Evolutionary conservation across 2,888 invertebrate genomes (phyloP), one percentile per base, ranked within the genome.

Genomic region (Neria commutata): DNA sequence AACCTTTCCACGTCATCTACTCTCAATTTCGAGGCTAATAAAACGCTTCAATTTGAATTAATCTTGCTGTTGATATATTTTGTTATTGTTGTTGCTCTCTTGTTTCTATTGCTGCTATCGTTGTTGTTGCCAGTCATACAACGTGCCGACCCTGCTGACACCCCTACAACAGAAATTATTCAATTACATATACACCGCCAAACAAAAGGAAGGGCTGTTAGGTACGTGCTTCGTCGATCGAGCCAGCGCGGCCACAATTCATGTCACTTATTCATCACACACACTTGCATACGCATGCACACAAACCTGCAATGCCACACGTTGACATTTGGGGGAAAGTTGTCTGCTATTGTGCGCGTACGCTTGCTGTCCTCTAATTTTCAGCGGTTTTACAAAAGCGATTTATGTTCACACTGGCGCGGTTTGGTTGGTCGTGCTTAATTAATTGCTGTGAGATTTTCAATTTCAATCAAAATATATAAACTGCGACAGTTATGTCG

Each of bases 401-500:
- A 33, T 50, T 33, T 47, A 45, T 45, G n/a, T n/a, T 37, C n/a
- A 5, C 17, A 17, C n/a, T 37, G 17, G 37, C 10, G 17, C 3
- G n/a, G 17, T 16, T 56, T 56, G 45, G 52, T 57, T 52, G 49
- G 47, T 47, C 24, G 34, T 2, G 50, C 23, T 45, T 33, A 50
- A 56, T 56, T 56, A 50, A 56, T 34, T 56, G 45, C 24, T 10
- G 19, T 55, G 49, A 55, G 55, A 37, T 48, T 49, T 55, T n/a
- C 6, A 29, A 29, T 29, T 29, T 11, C 29, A 11, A 29, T 29
- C 29, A 29, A n/a, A n/a, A 29, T 29, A 8, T 29, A 29, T 8
- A 6, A 29, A 11, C 6, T 6, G 29, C 29, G 29, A 29, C 29
- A 29, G 17, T 45, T 45, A 11, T 11, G n/a, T 11, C 37, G 17